Conservation (phyloP, 53 echinoderm and acorn worm species). For the Arbacia lixula region DNA sequence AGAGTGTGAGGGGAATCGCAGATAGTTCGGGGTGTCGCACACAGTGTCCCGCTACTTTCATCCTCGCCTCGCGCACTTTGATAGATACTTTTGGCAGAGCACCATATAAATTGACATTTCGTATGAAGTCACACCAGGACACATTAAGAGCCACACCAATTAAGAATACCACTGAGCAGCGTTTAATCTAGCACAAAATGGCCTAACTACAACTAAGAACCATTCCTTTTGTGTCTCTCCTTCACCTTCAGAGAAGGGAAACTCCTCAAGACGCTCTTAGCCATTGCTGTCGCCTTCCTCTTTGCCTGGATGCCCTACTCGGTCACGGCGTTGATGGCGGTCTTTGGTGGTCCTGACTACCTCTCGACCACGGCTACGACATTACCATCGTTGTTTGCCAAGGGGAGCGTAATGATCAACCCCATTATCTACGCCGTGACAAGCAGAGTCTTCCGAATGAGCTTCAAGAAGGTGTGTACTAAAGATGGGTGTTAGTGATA, state of each 20-base stretch:
- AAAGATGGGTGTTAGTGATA: too few species aligned
- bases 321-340: constrained; percentile 2
- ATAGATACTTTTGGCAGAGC: too few species aligned
- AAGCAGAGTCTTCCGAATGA: constrained; percentile 19
- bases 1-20: too few species aligned
- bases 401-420: constrained; percentile 30
- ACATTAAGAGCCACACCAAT: too few species aligned
- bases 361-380: constrained; percentile 3
- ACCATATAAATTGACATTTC: too few species aligned
- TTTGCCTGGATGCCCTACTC: constrained; percentile 32
- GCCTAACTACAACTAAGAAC: background rate
- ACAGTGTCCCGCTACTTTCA: too few species aligned
- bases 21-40: too few species aligned
- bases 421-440: constrained; percentile 36
- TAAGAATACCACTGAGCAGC: too few species aligned
- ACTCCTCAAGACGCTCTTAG: constrained; percentile 7
- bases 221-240: background rate
- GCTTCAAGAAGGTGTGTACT: constrained; percentile 34
- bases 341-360: constrained; percentile 6
- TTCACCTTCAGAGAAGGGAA: constrained; percentile 27
- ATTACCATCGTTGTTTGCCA: constrained; percentile 26
- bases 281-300: constrained; percentile 15
- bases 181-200: too few species aligned
- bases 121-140: too few species aligned
- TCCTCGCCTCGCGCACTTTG: too few species aligned